phyloP scores from a whole-genome alignment of 2,113 vertebrate species.

The Felis catus region DNA sequence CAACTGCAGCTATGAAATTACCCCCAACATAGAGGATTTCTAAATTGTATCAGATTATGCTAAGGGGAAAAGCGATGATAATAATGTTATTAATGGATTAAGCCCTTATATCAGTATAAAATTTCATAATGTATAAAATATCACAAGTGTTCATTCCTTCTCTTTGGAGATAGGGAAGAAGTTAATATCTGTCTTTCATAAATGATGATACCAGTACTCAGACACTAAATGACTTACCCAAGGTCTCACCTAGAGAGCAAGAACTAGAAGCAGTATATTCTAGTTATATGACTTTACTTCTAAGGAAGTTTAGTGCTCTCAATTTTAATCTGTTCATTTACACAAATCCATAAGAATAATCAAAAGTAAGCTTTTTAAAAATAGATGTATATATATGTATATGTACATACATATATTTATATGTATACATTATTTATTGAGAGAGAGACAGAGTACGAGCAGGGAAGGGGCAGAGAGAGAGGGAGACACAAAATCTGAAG shows the following conservation, averaged over 20 bases:
- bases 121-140: background rate
- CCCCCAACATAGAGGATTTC: conserved; percentile 35
- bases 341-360: background rate
- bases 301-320: background rate
- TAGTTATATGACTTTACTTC: background rate
- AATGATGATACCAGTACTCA: background rate
- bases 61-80: background rate
- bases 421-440: no score
- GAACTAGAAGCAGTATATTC: background rate
- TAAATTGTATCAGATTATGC: background rate
- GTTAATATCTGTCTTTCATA: background rate
- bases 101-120: background rate
- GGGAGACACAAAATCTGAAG: no score
- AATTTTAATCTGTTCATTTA: conserved; percentile 11
- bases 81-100: conserved; percentile 10
- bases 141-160: background rate
- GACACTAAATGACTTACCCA: background rate
- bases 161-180: background rate
- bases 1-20: conserved; percentile 40
- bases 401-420: no score
- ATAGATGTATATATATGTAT: no score
- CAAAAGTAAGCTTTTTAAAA: background rate
- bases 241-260: background rate
- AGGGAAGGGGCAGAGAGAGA: no score
- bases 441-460: no score